These are phyloP conservation scores for Epinephelus moara DNA, from an alignment of 2,113 vertebrate species.

Conservation along the genomic window DNA sequence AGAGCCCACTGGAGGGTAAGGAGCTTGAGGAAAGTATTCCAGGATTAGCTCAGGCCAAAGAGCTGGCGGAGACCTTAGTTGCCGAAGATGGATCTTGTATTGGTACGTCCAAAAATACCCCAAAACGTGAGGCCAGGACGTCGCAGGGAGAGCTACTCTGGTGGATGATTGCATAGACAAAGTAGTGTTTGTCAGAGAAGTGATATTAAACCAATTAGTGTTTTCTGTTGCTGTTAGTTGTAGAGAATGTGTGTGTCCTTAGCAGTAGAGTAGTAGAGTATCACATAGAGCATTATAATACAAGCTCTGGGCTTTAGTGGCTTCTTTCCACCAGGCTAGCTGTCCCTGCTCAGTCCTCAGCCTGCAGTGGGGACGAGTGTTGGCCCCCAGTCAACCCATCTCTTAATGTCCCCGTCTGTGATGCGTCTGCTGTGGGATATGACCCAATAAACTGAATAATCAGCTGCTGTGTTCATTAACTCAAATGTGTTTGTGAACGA, in stretches of 20 bases:
- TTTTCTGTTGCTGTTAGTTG: background rate
- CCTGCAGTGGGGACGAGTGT: constrained; percentile 50
- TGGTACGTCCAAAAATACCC: constrained; percentile 75
- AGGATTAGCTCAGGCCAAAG: constrained; percentile 94
- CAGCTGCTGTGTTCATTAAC: constrained; percentile 43
- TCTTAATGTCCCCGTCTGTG: constrained; percentile 26
- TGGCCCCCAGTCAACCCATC: constrained; percentile 9
- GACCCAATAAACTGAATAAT: constrained; percentile 35
- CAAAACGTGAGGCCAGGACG: constrained; percentile 38
- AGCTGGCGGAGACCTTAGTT: constrained; percentile 95
- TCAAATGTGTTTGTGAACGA: constrained; percentile 15
- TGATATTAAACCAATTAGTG: background rate
- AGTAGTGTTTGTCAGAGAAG: background rate
- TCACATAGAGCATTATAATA: background rate
- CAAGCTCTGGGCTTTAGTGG: background rate
- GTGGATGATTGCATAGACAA: constrained; percentile 60
- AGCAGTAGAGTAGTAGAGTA: constrained; percentile 11
- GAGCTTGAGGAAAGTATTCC: constrained; percentile 87
- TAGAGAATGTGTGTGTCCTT: background rate
- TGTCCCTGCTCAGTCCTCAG: constrained; percentile 66
- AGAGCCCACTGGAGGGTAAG: constrained; percentile 87
- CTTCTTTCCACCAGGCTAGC: constrained; percentile 68
- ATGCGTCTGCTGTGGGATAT: constrained; percentile 27
- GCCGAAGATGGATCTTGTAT: constrained; percentile 92
- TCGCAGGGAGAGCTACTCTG: constrained; percentile 63